A percentile compares a stretch with the other conserved stretches of the same genome.
Evolutionary conservation across 2,888 invertebrate species (phyloP).

Genomic region (Drosophila crucigera): DNA sequence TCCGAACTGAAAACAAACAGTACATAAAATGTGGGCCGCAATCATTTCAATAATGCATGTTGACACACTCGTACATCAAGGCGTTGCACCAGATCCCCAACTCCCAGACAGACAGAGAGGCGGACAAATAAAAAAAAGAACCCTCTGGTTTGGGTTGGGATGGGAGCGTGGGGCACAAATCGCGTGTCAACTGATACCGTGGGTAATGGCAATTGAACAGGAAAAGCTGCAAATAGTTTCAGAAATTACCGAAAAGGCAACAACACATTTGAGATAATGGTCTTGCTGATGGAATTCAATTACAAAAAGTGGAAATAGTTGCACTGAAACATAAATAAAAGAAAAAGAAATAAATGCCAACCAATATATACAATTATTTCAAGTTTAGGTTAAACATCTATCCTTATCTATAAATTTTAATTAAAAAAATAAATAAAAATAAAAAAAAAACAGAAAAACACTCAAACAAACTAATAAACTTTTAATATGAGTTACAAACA

Average conservation of each 20-base stretch:
- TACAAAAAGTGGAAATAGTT: conserved; percentile 50
- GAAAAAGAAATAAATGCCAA: neutral
- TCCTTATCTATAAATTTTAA: neutral
- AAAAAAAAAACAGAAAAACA: neutral
- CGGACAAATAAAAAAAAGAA: conserved; percentile 50
- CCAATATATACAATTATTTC: conserved; percentile 2
- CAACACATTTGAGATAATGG: conserved; percentile 41
- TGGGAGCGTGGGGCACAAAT: conserved; percentile 36
- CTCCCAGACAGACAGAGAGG: conserved; percentile 26
- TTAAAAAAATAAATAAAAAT: no score
- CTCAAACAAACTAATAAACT: neutral
- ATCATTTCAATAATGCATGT: conserved; percentile 65
- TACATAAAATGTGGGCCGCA: conserved; percentile 58
- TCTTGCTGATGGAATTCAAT: conserved; percentile 59
- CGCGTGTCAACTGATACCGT: conserved; percentile 57
- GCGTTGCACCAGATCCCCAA: conserved; percentile 20
- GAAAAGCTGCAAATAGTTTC: conserved; percentile 41
- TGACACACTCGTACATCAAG: conserved; percentile 41
- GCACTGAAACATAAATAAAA: conserved; percentile 3
- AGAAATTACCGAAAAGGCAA: conserved; percentile 45
- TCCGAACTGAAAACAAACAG: conserved; percentile 35
- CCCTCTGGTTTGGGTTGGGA: conserved; percentile 43
- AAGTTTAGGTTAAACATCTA: neutral
- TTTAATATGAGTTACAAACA: conserved; percentile 8
- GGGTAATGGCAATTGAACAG: conserved; percentile 45